Base-by-base conservation (phyloP, 2,888 invertebrate species). In the Drosophila nr. perissopoda region DNA sequence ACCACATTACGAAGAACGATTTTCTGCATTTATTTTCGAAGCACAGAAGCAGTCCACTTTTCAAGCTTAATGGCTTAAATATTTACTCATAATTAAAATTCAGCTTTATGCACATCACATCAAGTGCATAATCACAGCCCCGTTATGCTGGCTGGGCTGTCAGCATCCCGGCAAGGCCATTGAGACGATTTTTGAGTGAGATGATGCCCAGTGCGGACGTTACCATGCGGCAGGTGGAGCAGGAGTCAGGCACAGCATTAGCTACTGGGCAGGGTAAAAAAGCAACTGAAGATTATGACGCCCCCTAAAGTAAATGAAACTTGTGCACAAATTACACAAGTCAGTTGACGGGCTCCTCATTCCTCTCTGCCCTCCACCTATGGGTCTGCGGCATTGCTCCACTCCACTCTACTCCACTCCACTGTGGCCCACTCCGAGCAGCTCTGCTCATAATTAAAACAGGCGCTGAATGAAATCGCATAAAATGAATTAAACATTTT, bases 401-500 rank as follows among this genome's bases (percentile, higher is more conserved):
- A 34, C 40, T 52, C 21, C 58, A 36, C 31, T 8, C 4, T 16
- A 21, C 16, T 8, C 45, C 45, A 21, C 63, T 33, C 53, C 16
- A 31, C 45, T 38, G 27, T 51, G 53, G 31, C 52, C 42, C 51
- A 62, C 51, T 63, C 53, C 29, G 29, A 62, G 34, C 29, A 40
- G 51, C 66, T 65, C 52, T 53, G 81, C 80, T 80, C 89, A 89
- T 88, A 88, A 88, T 88, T 90, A 88, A 88, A 88, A 88, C 89
- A 81, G 81, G 81, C 64, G 82, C 87, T 88, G 90, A 87, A 87
- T 85, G 87, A 88, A 88, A 88, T 88, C 87, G 87, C 89, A 88
- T 88, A 89, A 90, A 88, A 90, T 88, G 90, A 88, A 88, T 88
- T 88, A 88, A 88, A 88, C 90, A 88, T 88, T 90, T 87, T 71